Evolutionary conservation across 2,888 invertebrate species (phyloP), one percentile per base, ranked within the genome.

Genomic region (Nomada fucata): DNA sequence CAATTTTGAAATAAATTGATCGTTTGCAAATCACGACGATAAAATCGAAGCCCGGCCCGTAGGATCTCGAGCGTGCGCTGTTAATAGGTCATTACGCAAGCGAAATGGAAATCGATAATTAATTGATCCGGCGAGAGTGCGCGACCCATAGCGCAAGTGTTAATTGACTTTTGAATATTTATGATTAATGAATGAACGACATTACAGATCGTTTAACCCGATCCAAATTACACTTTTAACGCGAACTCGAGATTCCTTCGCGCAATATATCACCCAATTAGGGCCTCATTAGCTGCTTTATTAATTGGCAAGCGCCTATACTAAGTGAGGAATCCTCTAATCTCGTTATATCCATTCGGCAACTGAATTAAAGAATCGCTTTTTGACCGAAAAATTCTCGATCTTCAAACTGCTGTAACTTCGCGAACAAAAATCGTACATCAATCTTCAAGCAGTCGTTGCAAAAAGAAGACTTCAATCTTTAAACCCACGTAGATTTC

Each of bases 91-190:
- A 88, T 91, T 90, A 89, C 88, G 79, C 75, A 80, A 76, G 85
- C 83, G 79, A 89, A 89, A 89, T 89, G 88, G 85, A 86, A 91
- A 91, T 91, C 88, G 88, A 89, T 91, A 90, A 91, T 91, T 89
- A 89, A 91, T 91, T 90, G 88, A 91, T 87, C 82, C 71, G 74
- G 63, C 65, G 55, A 72, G 73, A 73, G 78, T 69, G 84, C 77
- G 71, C 79, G 83, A 86, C 76, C 76, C 80, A 80, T 71, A 68
- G 80, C 71, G 77, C 79, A 76, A 79, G 84, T 84, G 82, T 84
- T 90, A 90, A 91, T 91, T 89, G 86, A 87, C 88, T 88, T 86
- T 86, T 90, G 88, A 89, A 91, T 91, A 90, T 91, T 90, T 89
- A 89, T 90, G 85, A 89, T 87, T 86, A 86, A 88, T 71, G 84